Base-by-base conservation (phyloP, 2,888 invertebrate genomes). In the Stramonita haemastoma region DNA sequence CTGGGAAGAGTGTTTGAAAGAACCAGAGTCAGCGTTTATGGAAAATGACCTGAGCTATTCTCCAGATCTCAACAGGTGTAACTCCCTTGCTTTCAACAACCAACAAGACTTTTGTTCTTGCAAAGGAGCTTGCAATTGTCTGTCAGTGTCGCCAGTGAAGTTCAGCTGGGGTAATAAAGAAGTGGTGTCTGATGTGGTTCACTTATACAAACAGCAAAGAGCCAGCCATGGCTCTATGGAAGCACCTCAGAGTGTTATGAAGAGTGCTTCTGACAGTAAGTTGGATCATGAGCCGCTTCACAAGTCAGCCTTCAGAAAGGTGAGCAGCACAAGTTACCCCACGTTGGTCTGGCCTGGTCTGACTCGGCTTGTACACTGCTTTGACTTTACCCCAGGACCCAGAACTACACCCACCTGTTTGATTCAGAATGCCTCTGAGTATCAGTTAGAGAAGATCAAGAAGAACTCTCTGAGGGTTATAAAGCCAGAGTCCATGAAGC, bases 71-170 rank as follows among this genome's bases (percentile, higher is more conserved):
- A 46, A 46, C 46, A 46, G 46, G 46, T 46, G 46, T 46, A 46
- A 46, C 46, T 46, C 46, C 4, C 46, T 46, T 46, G 46, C 8
- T 46, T 46, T 46, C 46, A 46, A 46, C 46, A 46, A 46, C 46
- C 46, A 46, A 77, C 77, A 77, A n/a, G 29, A 15, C 46, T 26
- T 26, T n/a, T 83, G 83, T 83, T 11, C 29, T 26, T 83, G 83
- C 46, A 26, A 83, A 46, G 83, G 83, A 29, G 85, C 85, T 57
- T 85, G 85, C 19, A 85, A 85, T n/a, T 85, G 85, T 57, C 15
- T 8, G 26, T 26, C 83, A 46, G 46, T 46, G 46, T 46, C 8
- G 46, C 46, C 46, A 46, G 46, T 46, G 46, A 46, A 46, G 46
- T 46, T 46, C 46, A 46, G 46, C 46, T 46, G 46, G 46, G 46